Conservation (phyloP, 2,888 invertebrate genomes). For the Blastobasis adustella region DNA sequence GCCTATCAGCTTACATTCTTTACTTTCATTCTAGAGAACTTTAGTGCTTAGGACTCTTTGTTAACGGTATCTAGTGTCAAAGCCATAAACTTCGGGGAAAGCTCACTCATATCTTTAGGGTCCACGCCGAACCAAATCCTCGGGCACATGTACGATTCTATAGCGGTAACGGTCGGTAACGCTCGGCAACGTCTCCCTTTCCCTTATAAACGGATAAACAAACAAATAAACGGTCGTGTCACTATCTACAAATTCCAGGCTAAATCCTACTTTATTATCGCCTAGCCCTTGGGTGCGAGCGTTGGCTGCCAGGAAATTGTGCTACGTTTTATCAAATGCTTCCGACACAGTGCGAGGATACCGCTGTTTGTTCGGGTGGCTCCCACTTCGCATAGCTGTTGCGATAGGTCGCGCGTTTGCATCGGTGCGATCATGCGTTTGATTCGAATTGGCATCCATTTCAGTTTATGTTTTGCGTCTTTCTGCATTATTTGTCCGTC, state of each 20-base stretch:
- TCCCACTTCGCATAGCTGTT: not conserved
- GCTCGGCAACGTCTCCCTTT: too few species aligned
- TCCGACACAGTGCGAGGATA: conserved; percentile 29
- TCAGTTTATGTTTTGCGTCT: too few species aligned
- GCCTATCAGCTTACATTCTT: conserved; percentile 1
- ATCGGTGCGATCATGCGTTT: conserved; percentile 29
- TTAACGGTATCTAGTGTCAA: not conserved
- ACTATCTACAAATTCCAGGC: conserved; percentile 13
- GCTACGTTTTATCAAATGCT: conserved; percentile 55
- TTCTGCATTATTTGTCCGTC: too few species aligned
- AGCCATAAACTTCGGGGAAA: not conserved
- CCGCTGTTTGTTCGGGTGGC: conserved; percentile 3
- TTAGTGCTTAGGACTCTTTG: not conserved
- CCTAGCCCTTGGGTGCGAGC: conserved; percentile 18
- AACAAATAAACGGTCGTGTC: conserved; percentile 9
- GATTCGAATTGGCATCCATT: too few species aligned
- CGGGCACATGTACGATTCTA: too few species aligned
- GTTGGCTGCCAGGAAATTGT: conserved; percentile 42
- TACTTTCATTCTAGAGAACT: not conserved
- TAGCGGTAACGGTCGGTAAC: too few species aligned
- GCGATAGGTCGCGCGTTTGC: conserved; percentile 14
- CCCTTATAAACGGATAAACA: conserved; percentile 6
- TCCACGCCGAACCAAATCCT: too few species aligned
- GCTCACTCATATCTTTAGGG: too few species aligned
- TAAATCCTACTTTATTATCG: conserved; percentile 28